Base-by-base conservation (phyloP, 2,113 vertebrate species). In the Empidonax alnorum region DNA sequence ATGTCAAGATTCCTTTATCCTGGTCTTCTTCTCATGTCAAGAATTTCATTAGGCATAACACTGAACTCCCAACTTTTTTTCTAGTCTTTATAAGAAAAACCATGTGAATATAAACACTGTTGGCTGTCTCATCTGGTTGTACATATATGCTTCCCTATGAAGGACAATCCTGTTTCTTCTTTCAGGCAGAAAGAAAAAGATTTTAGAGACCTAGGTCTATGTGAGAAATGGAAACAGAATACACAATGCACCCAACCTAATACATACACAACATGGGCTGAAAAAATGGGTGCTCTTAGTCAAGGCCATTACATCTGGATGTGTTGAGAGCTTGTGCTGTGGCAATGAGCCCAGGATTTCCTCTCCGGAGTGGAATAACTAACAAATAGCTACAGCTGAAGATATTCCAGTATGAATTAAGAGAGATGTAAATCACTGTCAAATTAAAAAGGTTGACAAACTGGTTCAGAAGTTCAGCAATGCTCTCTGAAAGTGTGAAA, bases 341-440 rank as follows among this genome's bases (percentile, higher is more conserved):
- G 17, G 24, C 72, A 91, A 20, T 3, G 16, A 84, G 42, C 55
- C 58, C 55, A 79, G 37, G 42, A 62, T 85, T 90, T 93, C 59
- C 41, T 39, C 37, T 87, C 42, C 72, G 74, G 55, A 67, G 62
- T 9, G 5, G 75, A 85, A 76, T 67, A 85, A 87, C 63, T 76
- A 93, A 73, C 49, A 93, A 84, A 94, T 10, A 93, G 50, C 53
- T 79, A 69, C 41, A 80, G 75, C 53, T 88, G 87, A 95, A 90
- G 55, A 67, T 71, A 77, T 80, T 93, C 87, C 79, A 74, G 35
- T 63, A 79, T 91, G 90, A 94, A 94, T 69, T 85, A 69, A 82
- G 87, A 91, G 81, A 94, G 84, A 87, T 93, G 91, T 95, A 94
- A 96, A 96, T 96, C 91, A 87, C 78, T 93, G 89, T 74, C 95